phyloP scores from a whole-genome alignment of 1,140 invertebrate species.

The Brachionus angularis region DNA sequence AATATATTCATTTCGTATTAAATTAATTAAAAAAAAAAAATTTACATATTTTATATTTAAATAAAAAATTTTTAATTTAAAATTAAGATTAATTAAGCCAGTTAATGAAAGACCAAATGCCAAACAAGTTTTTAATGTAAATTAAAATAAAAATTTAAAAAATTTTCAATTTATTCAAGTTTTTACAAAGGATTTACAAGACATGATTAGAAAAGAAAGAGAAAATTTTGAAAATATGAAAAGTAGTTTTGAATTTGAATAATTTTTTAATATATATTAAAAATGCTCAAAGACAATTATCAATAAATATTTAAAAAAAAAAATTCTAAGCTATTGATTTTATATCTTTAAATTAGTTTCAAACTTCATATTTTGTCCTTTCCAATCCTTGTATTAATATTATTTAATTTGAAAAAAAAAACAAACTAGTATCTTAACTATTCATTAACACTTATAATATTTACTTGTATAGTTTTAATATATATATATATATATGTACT shows the following conservation, averaged over 20 bases:
- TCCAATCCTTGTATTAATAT: neutral
- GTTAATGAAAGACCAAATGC: slow-evolving; percentile 23
- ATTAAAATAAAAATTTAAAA: neutral
- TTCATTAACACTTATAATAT: too few species aligned
- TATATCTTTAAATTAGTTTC: neutral
- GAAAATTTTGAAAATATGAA: slow-evolving; percentile 4
- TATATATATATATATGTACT: too few species aligned
- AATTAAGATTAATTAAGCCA: neutral
- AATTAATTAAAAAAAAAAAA: neutral
- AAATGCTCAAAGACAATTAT: too few species aligned
- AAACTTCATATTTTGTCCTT: neutral
- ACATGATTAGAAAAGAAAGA: slow-evolving; percentile 13
- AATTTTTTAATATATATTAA: too few species aligned
- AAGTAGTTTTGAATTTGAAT: slow-evolving; percentile 14
- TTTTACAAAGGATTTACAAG: slow-evolving; percentile 1
- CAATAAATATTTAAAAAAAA: too few species aligned
- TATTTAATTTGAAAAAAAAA: too few species aligned
- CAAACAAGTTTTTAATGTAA: neutral
- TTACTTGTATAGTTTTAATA: too few species aligned
- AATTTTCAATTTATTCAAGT: neutral
- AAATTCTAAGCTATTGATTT: too few species aligned
- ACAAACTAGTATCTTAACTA: too few species aligned
- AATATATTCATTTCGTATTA: slow-evolving; percentile 16
- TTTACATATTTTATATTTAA: neutral
- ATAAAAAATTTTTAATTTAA: neutral